Evolutionary conservation across 1,140 invertebrate species (phyloP).

Genomic region (Meloidogyne floridensis): DNA sequence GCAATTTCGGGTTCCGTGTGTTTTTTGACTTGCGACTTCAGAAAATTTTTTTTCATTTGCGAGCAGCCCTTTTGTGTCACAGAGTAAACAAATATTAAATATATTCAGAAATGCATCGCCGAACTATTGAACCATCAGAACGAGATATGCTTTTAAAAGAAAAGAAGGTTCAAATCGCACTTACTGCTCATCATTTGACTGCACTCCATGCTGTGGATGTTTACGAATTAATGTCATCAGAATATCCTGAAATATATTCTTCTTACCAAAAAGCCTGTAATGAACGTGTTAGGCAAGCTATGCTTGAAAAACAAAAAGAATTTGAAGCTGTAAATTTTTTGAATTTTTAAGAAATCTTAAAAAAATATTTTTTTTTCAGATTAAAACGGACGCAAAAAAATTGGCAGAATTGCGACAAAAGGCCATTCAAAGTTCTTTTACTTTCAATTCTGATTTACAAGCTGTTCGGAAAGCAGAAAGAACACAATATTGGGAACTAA

Average conservation of each 20-base stretch:
- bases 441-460: slow-evolving; percentile 42
- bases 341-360: neutral
- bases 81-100: too few relatives aligned
- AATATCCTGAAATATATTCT: slow-evolving; percentile 42
- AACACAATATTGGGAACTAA: slow-evolving; percentile 34
- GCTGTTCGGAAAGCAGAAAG: slow-evolving; percentile 26
- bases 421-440: slow-evolving; percentile 35
- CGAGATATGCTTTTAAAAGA: slow-evolving; percentile 41
- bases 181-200: slow-evolving; percentile 39
- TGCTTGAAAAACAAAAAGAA: slow-evolving; percentile 48
- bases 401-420: slow-evolving; percentile 41
- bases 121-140: slow-evolving; percentile 42
- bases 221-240: slow-evolving; percentile 39
- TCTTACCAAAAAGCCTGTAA: slow-evolving; percentile 47
- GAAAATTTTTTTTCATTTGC: too few relatives aligned
- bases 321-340: slow-evolving; percentile 23
- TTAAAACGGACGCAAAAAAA: slow-evolving; percentile 43
- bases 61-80: too few relatives aligned
- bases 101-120: slow-evolving; percentile 23
- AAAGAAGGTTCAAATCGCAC: slow-evolving; percentile 17
- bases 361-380: slow-evolving; percentile 23
- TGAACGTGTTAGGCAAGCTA: slow-evolving; percentile 36
- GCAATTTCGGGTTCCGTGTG: too few relatives aligned
- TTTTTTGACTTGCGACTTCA: too few relatives aligned
- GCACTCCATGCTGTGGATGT: slow-evolving; percentile 43